Base-by-base conservation (phyloP, 2,797 vertebrate species). In the Silurus lanzhouensis region DNA sequence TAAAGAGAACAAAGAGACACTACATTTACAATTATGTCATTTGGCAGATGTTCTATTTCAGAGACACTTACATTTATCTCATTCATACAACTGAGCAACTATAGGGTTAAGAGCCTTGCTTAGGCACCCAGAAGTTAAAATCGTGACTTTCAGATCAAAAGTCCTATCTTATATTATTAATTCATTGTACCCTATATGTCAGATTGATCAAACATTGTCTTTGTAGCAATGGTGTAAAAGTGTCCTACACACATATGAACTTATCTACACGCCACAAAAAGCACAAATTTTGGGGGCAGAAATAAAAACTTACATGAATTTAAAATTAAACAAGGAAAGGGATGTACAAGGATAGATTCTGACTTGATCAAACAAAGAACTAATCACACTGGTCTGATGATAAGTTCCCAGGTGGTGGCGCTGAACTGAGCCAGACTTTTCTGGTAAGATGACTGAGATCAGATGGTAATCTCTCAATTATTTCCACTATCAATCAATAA, bases 391-490 rank as follows among this genome's bases (percentile, higher is more conserved):
- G 72, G 72, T 3, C 8, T 13, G 22, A 52, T 3, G 46, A 52
- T 74, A 55, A 6, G n/a, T 2, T 75, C 72, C 72, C 14, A 75
- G 44, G 17, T 57, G n/a, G n/a, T 27, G 57, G 31, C 27, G 38
- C 15, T 22, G 10, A n/a, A 75, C 3, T 12, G 13, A 13, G n/a
- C 68, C 19, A 6, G 17, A 5, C 14, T 81, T 77, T 44, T 52
- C 14, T 80, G 14, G n/a, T n/a, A 52, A 68, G 7, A 46, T n/a
- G 8, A 83, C 10, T 25, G 55, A 61, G 25, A 72, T 81, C 48
- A 83, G 31, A 55, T 22, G 27, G 61, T 80, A 27, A 76, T 86
- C 81, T 83, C 86, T 83, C 67, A 78, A 58, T 83, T 80, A 78
- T 48, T 78, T 58, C 19, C 6, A 25, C 64, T 52, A 68, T 67